A percentile compares a stretch with the other conserved stretches of the same genome.
phyloP scores from a whole-genome alignment of 1,140 invertebrate species.

The Bombus sylvicola region DNA sequence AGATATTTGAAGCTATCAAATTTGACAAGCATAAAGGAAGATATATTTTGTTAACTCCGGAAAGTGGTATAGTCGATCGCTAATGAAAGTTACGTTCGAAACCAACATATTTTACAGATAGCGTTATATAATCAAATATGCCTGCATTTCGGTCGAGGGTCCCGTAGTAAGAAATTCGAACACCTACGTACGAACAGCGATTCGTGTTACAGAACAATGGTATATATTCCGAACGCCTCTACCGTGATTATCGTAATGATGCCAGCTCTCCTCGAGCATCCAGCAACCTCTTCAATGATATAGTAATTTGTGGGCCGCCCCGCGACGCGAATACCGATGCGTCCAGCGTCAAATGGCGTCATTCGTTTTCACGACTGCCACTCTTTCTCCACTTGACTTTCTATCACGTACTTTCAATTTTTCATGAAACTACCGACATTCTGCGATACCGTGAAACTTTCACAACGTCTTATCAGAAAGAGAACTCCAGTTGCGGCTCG shows the following conservation, averaged over 20 bases:
- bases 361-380: conserved; percentile 45
- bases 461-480: conserved; percentile 35
- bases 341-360: conserved; percentile 40
- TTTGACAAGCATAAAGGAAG: too few relatives aligned
- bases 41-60: too few relatives aligned
- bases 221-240: conserved; percentile 23
- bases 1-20: too few relatives aligned
- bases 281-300: conserved; percentile 45
- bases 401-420: conserved; percentile 18
- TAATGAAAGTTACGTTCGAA: neutral
- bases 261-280: conserved; percentile 17
- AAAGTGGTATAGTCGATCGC: too few relatives aligned
- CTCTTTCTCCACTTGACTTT: conserved; percentile 29
- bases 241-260: conserved; percentile 66
- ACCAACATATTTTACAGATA: neutral
- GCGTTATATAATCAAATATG: neutral
- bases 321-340: conserved; percentile 56
- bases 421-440: conserved; percentile 3
- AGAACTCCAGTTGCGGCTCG: neutral
- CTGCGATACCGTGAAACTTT: conserved; percentile 32
- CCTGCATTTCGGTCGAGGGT: neutral
- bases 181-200: conserved; percentile 50
- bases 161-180: conserved; percentile 31
- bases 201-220: conserved; percentile 56
- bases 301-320: conserved; percentile 43